Evolutionary conservation across 2,888 invertebrate genomes (phyloP).

Genomic region (Rhabditoides inermis): DNA sequence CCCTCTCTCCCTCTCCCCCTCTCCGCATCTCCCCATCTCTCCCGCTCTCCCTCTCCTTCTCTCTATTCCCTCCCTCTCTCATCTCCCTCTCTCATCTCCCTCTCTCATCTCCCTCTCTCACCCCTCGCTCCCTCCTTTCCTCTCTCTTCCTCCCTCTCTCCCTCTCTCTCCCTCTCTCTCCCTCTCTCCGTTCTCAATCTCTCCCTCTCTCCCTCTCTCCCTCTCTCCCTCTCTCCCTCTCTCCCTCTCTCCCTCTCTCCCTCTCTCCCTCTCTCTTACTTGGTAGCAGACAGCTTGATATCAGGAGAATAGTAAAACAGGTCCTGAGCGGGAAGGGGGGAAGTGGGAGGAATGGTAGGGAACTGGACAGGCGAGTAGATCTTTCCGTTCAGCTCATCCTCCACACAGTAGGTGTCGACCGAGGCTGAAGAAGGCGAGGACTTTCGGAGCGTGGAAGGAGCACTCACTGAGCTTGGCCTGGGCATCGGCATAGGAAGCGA

Average conservation of each 20-base stretch:
- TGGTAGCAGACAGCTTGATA: too few species aligned
- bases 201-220: neutral
- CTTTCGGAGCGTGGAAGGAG: too few species aligned
- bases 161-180: constrained; percentile 13
- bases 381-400: too few species aligned
- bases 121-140: neutral
- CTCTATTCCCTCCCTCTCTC: constrained; percentile 6
- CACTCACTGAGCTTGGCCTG: too few species aligned
- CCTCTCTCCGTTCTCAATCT: constrained; percentile 13
- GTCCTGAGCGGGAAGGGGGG: too few species aligned
- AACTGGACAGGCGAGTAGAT: too few species aligned
- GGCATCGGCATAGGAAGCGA: too few species aligned
- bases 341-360: too few species aligned
- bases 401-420: too few species aligned
- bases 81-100: neutral
- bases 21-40: constrained; percentile 6
- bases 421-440: too few species aligned
- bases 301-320: too few species aligned
- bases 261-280: constrained; percentile 1
- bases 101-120: neutral
- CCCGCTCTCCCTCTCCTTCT: constrained; percentile 2
- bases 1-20: neutral
- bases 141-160: neutral
- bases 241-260: neutral
- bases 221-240: constrained; percentile 10